phyloP scores from a whole-genome alignment of 2,888 invertebrate species.

The Hirtodrosophila trivittata region DNA sequence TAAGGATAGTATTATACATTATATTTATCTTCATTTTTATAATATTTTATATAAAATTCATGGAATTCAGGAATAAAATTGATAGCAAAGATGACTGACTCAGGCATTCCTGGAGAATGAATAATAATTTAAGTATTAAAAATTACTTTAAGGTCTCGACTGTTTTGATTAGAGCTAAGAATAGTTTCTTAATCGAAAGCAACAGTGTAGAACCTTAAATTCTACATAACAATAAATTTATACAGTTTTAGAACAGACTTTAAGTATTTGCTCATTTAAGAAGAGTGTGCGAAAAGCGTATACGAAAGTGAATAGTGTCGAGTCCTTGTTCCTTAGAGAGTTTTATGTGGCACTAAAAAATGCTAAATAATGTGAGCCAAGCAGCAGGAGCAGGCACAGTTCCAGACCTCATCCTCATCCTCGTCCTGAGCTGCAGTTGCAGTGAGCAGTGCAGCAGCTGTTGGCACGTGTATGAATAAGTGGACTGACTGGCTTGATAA shows the following conservation, averaged over 20 bases:
- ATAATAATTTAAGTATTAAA: too few species aligned
- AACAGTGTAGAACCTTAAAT: too few species aligned
- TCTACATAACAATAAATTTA: too few species aligned
- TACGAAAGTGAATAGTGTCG: slow-evolving; percentile 2
- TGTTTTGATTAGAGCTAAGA: too few species aligned
- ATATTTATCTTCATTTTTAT: too few species aligned
- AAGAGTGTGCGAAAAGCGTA: slow-evolving; percentile 6
- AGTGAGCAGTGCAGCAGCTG: slow-evolving; percentile 52
- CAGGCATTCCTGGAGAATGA: too few species aligned
- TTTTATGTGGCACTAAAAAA: slow-evolving; percentile 36
- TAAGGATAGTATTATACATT: too few species aligned
- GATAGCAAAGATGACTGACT: too few species aligned
- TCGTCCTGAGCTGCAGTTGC: background rate
- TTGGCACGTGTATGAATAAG: slow-evolving; percentile 68
- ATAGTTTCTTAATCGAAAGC: too few species aligned
- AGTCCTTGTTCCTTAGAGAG: slow-evolving; percentile 9
- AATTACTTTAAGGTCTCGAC: too few species aligned
- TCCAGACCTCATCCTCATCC: background rate
- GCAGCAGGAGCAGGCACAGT: slow-evolving; percentile 5
- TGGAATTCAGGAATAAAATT: too few species aligned
- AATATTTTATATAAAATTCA: too few species aligned
- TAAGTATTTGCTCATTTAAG: background rate
- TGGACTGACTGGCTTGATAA: slow-evolving; percentile 65
- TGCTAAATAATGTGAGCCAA: slow-evolving; percentile 33
- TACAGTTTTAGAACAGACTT: background rate